Conservation (phyloP, 1,140 invertebrate species). For the Drosophila miranda region DNA sequence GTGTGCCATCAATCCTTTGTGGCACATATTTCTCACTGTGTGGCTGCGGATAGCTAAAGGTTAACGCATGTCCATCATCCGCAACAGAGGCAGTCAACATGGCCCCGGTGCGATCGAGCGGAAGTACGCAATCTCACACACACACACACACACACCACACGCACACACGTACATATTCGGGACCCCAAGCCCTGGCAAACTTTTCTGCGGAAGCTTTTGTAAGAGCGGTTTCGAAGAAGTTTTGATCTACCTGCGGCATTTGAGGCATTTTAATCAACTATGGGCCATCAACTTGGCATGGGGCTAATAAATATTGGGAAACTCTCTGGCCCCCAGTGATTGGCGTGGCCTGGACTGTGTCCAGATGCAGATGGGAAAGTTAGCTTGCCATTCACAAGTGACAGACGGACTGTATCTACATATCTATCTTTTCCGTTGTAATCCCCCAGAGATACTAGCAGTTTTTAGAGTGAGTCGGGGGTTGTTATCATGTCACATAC, state of each 20-base stretch:
- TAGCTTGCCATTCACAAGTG: constrained; percentile 3
- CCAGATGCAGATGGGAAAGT: constrained; percentile 32
- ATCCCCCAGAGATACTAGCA: no score
- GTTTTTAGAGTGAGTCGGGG: not conserved
- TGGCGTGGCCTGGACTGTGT: constrained; percentile 19
- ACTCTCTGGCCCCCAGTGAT: constrained; percentile 30
- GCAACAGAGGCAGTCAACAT: constrained; percentile 25
- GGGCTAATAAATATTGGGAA: constrained; percentile 76
- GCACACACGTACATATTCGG: not conserved
- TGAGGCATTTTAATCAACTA: constrained; percentile 70
- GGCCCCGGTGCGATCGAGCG: constrained; percentile 51
- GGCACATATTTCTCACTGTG: constrained; percentile 9
- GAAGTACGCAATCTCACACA: constrained; percentile 26
- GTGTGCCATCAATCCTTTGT: not conserved
- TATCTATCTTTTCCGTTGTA: no score
- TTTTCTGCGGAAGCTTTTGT: constrained; percentile 30
- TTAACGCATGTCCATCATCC: constrained; percentile 28
- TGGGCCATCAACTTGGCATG: constrained; percentile 32
- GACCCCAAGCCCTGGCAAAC: constrained; percentile 26
- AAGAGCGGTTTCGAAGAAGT: constrained; percentile 13
- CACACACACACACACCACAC: not conserved
- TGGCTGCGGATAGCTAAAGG: constrained; percentile 15
- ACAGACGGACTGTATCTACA: no score
- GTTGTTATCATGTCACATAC: no score
- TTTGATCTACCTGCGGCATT: constrained; percentile 43